Evolutionary conservation across 1,140 invertebrate genomes (phyloP), one percentile per base, ranked within the genome.

Genomic region (Ostrea denselamellosa): DNA sequence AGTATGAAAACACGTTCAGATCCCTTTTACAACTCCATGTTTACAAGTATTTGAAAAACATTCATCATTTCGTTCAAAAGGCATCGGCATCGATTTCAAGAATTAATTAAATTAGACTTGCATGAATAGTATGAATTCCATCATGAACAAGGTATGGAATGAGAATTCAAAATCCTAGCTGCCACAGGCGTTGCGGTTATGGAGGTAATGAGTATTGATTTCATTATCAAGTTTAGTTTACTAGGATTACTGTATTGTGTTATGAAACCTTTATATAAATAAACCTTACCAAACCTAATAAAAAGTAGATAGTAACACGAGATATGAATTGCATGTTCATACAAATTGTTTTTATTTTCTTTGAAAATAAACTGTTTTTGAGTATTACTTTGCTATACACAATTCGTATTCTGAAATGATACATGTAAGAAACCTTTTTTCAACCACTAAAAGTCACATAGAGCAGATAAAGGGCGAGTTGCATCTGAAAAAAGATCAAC

Each of bases 91-190:
- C 28, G 68, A 77, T 77, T 34, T 77, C 22, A 17, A 10, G 68
- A 77, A 34, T 34, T 77, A 77, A 77, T 77, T 22, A 77, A 77
- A 77, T 77, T 77, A 77, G 22, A 34, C 68, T 77, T 77, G 68
- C 68, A 77, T 44, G 28, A 25, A 77, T 77, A 14, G 25, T 77
- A 12, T 10, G 22, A 77, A 28, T 77, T 77, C 25, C 28, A 77
- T 34, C 12, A 77, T 77, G 28, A 44, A 77, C 14, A 77, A 28
- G 17, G 17, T n/a, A n/a, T 62, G n/a, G n/a, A 62, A 62, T 19
- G 14, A 62, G 56, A 14, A 19, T n/a, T 62, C 56, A 62, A 14
- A 62, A 62, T 62, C n/a, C 56, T 62, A 62, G 17, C 56, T 19
- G 17, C 17, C n/a, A 7, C 12, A 2, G n/a, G n/a, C n/a, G 17